phyloP scores from a whole-genome alignment of 1,140 invertebrate species.

The Drosophila pectinifera region DNA sequence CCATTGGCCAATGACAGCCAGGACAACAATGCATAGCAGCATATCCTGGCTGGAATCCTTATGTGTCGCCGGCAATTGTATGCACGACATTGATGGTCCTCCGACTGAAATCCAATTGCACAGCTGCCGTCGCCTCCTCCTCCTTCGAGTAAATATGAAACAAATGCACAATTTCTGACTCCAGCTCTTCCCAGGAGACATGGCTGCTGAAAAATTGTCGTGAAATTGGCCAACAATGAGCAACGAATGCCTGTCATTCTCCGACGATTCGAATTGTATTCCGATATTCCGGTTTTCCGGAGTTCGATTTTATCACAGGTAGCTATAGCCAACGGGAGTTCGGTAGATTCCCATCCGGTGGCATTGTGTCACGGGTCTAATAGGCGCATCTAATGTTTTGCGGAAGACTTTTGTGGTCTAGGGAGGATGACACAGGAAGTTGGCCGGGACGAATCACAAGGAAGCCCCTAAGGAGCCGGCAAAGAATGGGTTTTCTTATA shows the following conservation, averaged over 20 bases:
- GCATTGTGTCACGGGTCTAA: constrained; percentile 54
- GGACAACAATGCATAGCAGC: constrained; percentile 31
- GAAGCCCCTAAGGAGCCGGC: constrained; percentile 19
- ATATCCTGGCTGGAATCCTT: constrained; percentile 72
- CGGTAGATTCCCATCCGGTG: constrained; percentile 48
- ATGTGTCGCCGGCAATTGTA: constrained; percentile 81
- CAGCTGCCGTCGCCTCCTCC: constrained; percentile 50
- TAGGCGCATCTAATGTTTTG: constrained; percentile 68
- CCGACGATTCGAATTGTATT: constrained; percentile 48
- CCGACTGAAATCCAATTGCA: constrained; percentile 67
- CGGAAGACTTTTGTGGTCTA: constrained; percentile 66
- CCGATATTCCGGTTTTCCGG: constrained; percentile 22
- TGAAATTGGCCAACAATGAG: constrained; percentile 79
- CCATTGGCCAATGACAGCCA: constrained; percentile 35
- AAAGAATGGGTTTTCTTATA: neutral
- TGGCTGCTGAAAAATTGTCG: constrained; percentile 74
- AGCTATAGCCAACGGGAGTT: constrained; percentile 30
- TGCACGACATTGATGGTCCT: constrained; percentile 77
- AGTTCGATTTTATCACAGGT: constrained; percentile 52
- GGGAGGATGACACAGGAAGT: constrained; percentile 61
- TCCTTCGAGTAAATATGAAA: constrained; percentile 71
- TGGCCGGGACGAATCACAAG: constrained; percentile 32
- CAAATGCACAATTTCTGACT: constrained; percentile 68
- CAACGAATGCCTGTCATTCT: constrained; percentile 67
- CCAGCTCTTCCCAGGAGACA: constrained; percentile 46